Conservation (phyloP, 2,113 vertebrate species). For the Acrocephalus kingi region DNA sequence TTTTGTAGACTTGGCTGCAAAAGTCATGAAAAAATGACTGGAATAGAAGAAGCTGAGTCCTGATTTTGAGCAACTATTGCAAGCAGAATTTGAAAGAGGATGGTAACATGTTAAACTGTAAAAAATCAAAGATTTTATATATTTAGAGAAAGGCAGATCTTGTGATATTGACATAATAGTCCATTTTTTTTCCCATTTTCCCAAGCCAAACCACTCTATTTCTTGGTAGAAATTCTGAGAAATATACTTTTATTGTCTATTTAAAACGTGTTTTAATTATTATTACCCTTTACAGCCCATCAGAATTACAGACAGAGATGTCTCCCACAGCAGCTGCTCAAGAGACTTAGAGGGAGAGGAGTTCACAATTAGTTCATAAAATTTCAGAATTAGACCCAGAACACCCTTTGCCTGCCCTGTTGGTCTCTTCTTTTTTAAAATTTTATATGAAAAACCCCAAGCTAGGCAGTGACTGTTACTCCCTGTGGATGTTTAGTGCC, state of each 20-base stretch:
- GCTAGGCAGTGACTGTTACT: neutral
- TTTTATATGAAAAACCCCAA: neutral
- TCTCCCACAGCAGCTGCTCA: neutral
- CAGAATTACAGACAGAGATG: neutral
- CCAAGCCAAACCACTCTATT: neutral
- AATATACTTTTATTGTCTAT: neutral
- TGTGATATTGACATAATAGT: neutral
- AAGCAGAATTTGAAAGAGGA: slow-evolving; percentile 10
- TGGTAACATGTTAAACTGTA: neutral
- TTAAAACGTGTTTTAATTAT: neutral
- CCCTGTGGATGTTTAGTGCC: neutral
- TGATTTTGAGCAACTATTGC: neutral
- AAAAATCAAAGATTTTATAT: neutral
- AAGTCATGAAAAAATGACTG: neutral
- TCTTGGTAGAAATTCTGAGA: neutral
- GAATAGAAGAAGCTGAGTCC: slow-evolving; percentile 27
- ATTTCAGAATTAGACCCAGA: neutral
- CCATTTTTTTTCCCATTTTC: neutral
- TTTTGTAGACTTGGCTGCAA: slow-evolving; percentile 29
- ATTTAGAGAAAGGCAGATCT: slow-evolving; percentile 15
- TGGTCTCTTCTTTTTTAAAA: neutral
- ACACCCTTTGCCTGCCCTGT: neutral
- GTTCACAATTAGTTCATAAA: neutral
- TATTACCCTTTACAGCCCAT: neutral
- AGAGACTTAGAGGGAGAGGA: neutral